Percentiles rank a stretch among this genome's conserved stretches.
phyloP scores from a whole-genome alignment of 2,888 invertebrate genomes.

The Cybosia mesomella region DNA sequence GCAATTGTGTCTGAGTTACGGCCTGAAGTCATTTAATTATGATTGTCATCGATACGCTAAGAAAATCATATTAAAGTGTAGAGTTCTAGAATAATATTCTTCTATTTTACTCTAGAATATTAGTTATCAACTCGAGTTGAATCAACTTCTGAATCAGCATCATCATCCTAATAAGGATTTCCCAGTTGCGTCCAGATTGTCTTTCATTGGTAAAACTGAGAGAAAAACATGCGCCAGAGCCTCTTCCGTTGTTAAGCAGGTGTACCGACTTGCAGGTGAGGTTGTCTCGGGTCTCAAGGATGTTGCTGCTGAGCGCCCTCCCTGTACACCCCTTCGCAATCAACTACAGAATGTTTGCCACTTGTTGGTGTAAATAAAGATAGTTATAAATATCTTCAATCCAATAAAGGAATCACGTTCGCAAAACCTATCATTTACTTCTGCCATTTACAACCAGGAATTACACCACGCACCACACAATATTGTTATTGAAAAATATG shows the following conservation, averaged over 20 bases:
- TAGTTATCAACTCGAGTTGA: no score
- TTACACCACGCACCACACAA: conserved; percentile 6
- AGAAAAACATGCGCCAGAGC: no score
- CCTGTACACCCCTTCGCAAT: not conserved
- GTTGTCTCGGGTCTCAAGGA: no score
- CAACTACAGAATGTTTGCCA: not conserved
- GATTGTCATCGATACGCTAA: not conserved
- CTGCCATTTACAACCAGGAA: conserved; percentile 19
- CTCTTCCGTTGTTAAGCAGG: no score
- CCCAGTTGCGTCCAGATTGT: no score
- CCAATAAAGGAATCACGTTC: conserved; percentile 11
- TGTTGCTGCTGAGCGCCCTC: no score
- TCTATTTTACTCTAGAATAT: no score
- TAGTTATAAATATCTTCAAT: conserved; percentile 1
- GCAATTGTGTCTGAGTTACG: conserved; percentile 1
- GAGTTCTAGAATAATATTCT: no score
- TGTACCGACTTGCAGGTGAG: no score
- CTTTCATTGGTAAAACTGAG: no score
- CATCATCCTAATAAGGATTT: no score
- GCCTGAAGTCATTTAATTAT: not conserved
- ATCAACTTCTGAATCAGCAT: no score
- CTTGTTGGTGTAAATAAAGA: not conserved
- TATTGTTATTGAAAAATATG: conserved; percentile 18
- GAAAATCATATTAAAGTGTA: not conserved
- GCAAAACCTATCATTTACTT: conserved; percentile 15